These are phyloP conservation scores for Gymnodraco acuticeps DNA, from an alignment of 2,797 vertebrate genomes.

Conservation along the genomic window DNA sequence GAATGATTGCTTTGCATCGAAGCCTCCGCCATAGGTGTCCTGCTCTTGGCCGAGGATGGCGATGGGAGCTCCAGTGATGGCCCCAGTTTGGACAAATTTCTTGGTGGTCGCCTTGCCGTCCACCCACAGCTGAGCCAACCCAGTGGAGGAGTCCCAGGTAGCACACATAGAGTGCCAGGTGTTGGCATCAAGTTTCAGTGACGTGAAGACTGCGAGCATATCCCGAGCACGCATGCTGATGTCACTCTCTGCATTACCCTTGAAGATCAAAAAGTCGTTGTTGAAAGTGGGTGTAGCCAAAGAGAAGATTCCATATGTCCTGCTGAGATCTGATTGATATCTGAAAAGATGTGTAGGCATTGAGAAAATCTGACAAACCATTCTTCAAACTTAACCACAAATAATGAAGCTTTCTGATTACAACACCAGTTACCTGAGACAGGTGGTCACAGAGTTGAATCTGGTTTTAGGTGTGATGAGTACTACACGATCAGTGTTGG, in stretches of 20 bases:
- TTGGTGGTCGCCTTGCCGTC: constrained; percentile 20
- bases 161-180: constrained; percentile 37
- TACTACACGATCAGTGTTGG: background rate
- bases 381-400: background rate
- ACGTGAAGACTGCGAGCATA: too few relatives aligned
- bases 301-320: constrained; percentile 30
- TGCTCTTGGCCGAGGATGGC: constrained; percentile 61
- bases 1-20: constrained; percentile 58
- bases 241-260: fast-evolving
- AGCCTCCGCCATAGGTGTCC: constrained; percentile 34
- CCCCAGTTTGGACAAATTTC: constrained; percentile 22
- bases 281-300: background rate
- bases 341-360: constrained; percentile 20
- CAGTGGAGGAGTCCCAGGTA: constrained; percentile 38
- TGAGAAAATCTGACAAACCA: background rate
- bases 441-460: constrained; percentile 13
- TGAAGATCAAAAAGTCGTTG: constrained; percentile 38
- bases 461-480: constrained; percentile 5
- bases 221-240: too few relatives aligned
- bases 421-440: constrained; percentile 40
- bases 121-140: constrained; percentile 44
- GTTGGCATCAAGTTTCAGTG: constrained; percentile 11
- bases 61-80: background rate
- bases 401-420: background rate
- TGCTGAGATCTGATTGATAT: constrained; percentile 50